A percentile compares a stretch with the other conserved stretches of the same genome.
These are phyloP conservation scores for Leptonema lineaticorne DNA, from an alignment of 1,140 invertebrate species.

Conservation along the genomic window DNA sequence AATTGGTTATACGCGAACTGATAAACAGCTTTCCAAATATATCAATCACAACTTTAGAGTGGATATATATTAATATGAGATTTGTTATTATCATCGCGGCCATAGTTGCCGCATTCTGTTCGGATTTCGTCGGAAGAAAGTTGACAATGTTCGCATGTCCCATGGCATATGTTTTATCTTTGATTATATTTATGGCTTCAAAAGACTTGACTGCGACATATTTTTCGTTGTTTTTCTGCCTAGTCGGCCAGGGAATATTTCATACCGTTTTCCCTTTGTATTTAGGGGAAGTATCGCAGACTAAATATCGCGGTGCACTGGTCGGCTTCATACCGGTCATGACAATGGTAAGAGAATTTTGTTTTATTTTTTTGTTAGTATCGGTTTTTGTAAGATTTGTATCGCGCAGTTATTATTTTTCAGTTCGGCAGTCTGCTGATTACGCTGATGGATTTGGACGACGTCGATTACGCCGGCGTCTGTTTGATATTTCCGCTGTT, in stretches of 20 bases:
- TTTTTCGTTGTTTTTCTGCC: background rate
- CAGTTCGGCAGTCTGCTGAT: background rate
- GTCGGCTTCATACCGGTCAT: background rate
- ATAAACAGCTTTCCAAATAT: background rate
- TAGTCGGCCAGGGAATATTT: background rate
- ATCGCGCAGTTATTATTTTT: background rate
- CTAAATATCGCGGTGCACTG: background rate
- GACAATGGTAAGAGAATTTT: background rate
- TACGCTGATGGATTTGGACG: background rate
- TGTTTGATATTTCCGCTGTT: background rate
- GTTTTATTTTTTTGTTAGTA: too few species aligned
- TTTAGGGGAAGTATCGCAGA: background rate
- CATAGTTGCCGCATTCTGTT: background rate
- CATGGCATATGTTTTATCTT: background rate
- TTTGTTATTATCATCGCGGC: background rate
- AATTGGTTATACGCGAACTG: too few species aligned
- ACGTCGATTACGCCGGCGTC: background rate
- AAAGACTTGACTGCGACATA: background rate
- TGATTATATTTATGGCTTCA: background rate
- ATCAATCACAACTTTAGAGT: background rate
- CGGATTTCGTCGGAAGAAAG: background rate
- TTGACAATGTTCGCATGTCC: background rate
- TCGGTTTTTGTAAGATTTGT: background rate
- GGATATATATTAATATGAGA: too few species aligned
- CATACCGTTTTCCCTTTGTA: background rate